phyloP scores from a whole-genome alignment of 2,888 invertebrate genomes.

The Parelbella ahira region DNA sequence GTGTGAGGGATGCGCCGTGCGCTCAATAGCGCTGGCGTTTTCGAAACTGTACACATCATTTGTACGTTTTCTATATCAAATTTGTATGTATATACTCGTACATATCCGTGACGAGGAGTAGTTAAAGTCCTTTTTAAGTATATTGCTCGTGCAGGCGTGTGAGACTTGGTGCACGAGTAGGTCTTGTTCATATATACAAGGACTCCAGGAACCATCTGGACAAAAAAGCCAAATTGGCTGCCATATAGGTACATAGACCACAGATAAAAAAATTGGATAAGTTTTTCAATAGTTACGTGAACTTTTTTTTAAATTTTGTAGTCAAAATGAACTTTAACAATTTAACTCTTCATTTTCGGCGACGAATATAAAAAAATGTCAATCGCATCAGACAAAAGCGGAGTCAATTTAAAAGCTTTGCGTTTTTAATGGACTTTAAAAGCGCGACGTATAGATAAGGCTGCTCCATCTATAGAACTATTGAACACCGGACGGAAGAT shows the following conservation, averaged over 20 bases:
- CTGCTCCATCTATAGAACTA: no score
- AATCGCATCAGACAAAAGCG: conserved; percentile 20
- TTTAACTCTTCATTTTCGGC: conserved; percentile 13
- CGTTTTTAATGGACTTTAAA: conserved; percentile 26
- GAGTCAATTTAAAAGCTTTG: conserved; percentile 27
- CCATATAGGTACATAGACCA: no score
- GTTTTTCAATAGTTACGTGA: neutral
- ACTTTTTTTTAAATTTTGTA: conserved; percentile 3
- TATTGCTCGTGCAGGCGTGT: no score
- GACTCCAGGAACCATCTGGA: no score
- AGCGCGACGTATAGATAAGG: conserved; percentile 4
- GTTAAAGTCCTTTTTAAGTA: no score
- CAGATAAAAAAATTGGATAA: neutral
- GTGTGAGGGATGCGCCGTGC: neutral
- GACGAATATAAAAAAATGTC: conserved; percentile 16
- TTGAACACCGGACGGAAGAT: no score
- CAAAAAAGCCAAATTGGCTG: no score
- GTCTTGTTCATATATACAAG: no score
- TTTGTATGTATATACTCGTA: no score
- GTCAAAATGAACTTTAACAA: conserved; percentile 19
- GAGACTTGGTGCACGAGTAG: no score
- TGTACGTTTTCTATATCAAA: no score
- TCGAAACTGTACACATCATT: neutral
- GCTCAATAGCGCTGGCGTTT: neutral
- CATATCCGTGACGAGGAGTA: no score